Evolutionary conservation across 2,797 vertebrate species (phyloP), one percentile per base, ranked within the genome.

Genomic region (Lutjanus campechanus): DNA sequence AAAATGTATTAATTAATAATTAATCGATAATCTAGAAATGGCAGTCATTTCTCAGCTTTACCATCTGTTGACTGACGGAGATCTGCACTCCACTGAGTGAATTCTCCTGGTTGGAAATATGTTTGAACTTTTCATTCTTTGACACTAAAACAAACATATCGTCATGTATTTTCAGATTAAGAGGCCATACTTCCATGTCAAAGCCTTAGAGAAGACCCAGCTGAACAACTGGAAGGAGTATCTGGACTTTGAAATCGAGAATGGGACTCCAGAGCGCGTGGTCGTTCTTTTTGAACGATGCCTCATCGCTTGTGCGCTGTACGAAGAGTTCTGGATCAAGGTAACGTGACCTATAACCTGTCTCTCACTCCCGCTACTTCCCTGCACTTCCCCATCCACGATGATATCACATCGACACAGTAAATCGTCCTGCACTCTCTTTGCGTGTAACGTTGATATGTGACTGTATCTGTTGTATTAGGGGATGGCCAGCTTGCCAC

Each of bases 381-480:
- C 93, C 93, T 94, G 96, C 94, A 97, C 96, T 88, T 95, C 95
- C 93, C 92, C 92, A 91, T 84, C 95, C 95, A 96, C 96, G 95
- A 97, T 96, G 95, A 97, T 97, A 96, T 97, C 96, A 98, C 95
- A 96, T 96, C 96, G 96, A 97, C 96, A 97, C 97, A 93, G 92
- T 93, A 91, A 95, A 97, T 96, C 97, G 97, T 96, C 96, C 96
- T 97, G 97, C 97, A 96, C 96, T 96, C 96, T 95, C 96, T 98
- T 97, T 99, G 97, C 95, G 97, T 97, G 97, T 96, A 99, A 98
- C 95, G 97, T 98, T 99, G 98, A 99, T 99, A 95, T 97, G 96
- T 99, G 98, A 99, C 98, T 99, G 97, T 99, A 99, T 99, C 96
- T 99, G 98, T 99, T 99, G 98, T 97, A 99, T 99, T 99, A 99